Evolutionary conservation across 2,888 invertebrate species (phyloP).

Genomic region (Mylabris sibirica): DNA sequence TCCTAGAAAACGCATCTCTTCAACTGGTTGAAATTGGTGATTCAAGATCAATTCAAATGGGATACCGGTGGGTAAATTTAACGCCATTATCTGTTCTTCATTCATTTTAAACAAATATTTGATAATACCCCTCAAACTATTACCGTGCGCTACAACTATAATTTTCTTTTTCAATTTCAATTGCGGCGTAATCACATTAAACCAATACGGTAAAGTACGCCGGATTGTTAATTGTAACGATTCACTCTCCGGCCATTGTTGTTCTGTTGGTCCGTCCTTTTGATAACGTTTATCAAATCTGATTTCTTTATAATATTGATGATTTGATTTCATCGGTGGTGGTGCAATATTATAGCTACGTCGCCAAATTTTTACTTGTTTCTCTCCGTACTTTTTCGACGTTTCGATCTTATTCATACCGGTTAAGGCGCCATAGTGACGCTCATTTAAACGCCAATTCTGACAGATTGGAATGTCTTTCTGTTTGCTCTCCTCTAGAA

Average conservation of each 20-base stretch:
- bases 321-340: no score
- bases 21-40: no score
- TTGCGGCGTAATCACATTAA: slow-evolving; percentile 79
- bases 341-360: no score
- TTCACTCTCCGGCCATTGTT: slow-evolving; percentile 83
- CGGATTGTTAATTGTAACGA: slow-evolving; percentile 83
- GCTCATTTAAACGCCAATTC: slow-evolving; percentile 86
- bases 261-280: slow-evolving; percentile 74
- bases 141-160: slow-evolving; percentile 86
- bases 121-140: slow-evolving; percentile 81
- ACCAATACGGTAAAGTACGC: slow-evolving; percentile 87
- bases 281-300: slow-evolving; percentile 64
- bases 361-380: no score
- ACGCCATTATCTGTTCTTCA: no score
- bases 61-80: no score
- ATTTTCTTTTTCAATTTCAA: slow-evolving; percentile 80
- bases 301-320: no score
- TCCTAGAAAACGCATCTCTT: no score
- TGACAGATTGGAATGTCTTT: slow-evolving; percentile 72
- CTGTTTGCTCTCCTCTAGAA: slow-evolving; percentile 73
- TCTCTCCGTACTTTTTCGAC: slow-evolving; percentile 80
- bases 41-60: no score
- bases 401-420: slow-evolving; percentile 87
- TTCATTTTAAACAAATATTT: no score
- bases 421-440: slow-evolving; percentile 87